Conservation (phyloP, 2,797 vertebrate genomes). For the Siniperca undulata region DNA sequence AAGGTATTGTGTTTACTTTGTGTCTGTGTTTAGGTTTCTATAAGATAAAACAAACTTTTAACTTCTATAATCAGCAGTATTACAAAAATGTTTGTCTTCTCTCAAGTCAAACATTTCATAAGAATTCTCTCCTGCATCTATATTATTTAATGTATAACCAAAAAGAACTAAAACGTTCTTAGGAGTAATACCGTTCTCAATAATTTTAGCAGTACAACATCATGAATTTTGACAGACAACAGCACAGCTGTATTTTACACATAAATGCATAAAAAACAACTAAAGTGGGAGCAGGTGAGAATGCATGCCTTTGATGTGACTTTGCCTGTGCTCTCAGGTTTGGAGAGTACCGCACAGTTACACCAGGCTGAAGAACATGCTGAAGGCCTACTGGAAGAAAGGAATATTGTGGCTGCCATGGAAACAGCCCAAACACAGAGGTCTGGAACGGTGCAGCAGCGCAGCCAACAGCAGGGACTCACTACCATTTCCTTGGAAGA, state of each 20-base stretch:
- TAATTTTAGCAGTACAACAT: not conserved
- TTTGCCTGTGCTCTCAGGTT: constrained; percentile 75
- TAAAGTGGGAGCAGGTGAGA: not conserved
- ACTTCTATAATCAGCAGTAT: not conserved
- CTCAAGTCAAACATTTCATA: constrained; percentile 1
- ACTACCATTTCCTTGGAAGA: constrained; percentile 89
- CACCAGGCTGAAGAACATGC: constrained; percentile 81
- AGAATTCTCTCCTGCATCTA: not conserved
- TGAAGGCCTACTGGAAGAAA: constrained; percentile 70
- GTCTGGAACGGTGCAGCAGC: constrained; percentile 47
- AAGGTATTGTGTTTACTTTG: constrained; percentile 83
- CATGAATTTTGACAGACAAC: not conserved
- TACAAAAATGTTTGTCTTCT: not conserved
- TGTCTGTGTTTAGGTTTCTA: not conserved
- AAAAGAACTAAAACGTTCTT: not conserved
- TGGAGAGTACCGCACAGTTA: constrained; percentile 83
- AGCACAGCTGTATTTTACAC: not conserved
- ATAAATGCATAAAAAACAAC: not conserved
- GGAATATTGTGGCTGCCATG: constrained; percentile 78
- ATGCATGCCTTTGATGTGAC: constrained; percentile 18
- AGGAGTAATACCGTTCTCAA: not conserved
- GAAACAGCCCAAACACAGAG: constrained; percentile 72
- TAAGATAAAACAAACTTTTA: not conserved
- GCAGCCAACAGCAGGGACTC: constrained; percentile 51
- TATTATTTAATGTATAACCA: not conserved